Conservation (phyloP, 2,888 invertebrate species). For the Fissipunctia ypsillon region DNA sequence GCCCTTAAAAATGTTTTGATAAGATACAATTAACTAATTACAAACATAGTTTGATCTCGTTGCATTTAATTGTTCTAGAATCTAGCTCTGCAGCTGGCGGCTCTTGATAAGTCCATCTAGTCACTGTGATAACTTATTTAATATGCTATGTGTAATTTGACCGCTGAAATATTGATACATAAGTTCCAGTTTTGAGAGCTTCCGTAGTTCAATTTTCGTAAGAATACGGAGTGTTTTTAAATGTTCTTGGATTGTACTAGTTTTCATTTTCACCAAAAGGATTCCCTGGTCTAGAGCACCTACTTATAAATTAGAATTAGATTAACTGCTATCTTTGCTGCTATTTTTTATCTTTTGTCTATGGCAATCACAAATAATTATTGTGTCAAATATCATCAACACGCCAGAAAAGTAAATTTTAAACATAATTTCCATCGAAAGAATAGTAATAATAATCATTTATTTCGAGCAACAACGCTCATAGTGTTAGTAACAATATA, state of each 20-base stretch:
- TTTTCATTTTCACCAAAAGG: background rate
- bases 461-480: too few relatives aligned
- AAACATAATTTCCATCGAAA: too few relatives aligned
- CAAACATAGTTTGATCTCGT: conserved; percentile 59
- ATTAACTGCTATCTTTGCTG: background rate
- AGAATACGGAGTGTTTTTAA: background rate
- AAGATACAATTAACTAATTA: conserved; percentile 63
- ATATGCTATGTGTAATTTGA: background rate
- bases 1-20: conserved; percentile 55
- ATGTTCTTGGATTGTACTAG: background rate
- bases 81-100: conserved; percentile 53
- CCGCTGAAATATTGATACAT: conserved; percentile 1
- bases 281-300: background rate
- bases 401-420: too few relatives aligned
- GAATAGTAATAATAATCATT: too few relatives aligned
- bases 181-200: background rate
- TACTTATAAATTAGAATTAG: background rate
- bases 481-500: too few relatives aligned
- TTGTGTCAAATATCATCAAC: background rate
- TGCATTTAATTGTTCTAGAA: conserved; percentile 74
- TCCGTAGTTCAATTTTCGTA: background rate
- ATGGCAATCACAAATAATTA: background rate
- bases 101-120: conserved; percentile 47
- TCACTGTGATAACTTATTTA: conserved; percentile 39
- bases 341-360: too few relatives aligned